Base-by-base conservation (phyloP, 2,888 invertebrate genomes). In the Apodemia hepburni region DNA sequence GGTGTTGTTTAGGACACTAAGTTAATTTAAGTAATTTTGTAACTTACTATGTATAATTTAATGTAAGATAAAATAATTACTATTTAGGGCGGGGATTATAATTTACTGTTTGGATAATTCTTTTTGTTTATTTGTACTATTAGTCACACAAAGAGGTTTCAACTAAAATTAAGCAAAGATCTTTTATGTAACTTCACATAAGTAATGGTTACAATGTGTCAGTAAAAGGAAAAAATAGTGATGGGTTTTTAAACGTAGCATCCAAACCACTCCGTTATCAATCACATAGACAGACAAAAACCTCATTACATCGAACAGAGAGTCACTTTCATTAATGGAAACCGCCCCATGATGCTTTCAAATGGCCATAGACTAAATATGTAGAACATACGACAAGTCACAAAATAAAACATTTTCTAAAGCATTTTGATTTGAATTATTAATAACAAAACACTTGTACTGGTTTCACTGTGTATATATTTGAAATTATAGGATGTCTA, bases 321-420 rank as follows among this genome's bases (percentile, higher is more conserved):
- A 84, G 84, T 85, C 85, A 87, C 87, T 87, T 86, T 87, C 84
- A 77, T 79, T 87, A 87, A 87, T 87, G 87, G 82, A 81, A 75
- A 76, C 79, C 78, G 77, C 79, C 79, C 80, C 72, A 72, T 71
- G 69, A 68, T 68, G 68, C 67, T 65, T 68, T 67, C 66, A 51
- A 51, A 51, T 74, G 66, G 65, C 42, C 82, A 83, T 72, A 82
- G 84, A 82, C 51, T 71, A 76, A 12, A 45, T 54, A 5, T 49
- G 18, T 35, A 59, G 35, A 59, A 18, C 59, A n/a, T 42, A 22
- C 22, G 38, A 6, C 22, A 22, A 7, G 38, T 42, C 15, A 42
- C 42, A 4, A 42, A 15, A 15, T 15, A 42, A 22, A 22, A 3
- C 15, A 33, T 8, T 7, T 8, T 33, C 1, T 33, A 7, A 8